phyloP scores from a whole-genome alignment of 2,113 vertebrate genomes.

The Opisthocomus hoazin region DNA sequence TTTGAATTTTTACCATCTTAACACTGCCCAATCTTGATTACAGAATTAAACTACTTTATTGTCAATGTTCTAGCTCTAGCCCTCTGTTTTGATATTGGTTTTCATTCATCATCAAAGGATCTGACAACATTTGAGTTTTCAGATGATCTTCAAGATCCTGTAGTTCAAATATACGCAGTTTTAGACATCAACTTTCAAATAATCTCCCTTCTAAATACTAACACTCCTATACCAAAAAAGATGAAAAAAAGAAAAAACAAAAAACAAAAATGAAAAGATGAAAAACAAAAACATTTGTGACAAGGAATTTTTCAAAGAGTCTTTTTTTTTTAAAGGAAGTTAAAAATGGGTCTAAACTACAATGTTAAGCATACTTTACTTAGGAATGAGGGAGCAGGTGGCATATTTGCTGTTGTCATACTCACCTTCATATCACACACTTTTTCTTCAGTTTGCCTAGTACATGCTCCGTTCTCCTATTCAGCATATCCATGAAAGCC shows the following conservation, averaged over 20 bases:
- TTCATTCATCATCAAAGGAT: not conserved
- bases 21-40: not conserved
- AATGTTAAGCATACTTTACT: not conserved
- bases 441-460: not conserved
- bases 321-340: rapidly evolving
- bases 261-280: too few relatives aligned
- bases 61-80: not conserved
- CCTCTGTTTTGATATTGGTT: not conserved
- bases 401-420: not conserved
- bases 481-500: not conserved
- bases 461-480: not conserved
- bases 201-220: not conserved
- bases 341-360: not conserved
- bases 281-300: not conserved
- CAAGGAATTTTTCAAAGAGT: not conserved
- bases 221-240: not conserved
- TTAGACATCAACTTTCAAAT: not conserved
- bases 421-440: not conserved
- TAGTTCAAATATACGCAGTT: not conserved
- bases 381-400: not conserved
- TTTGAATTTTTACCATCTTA: not conserved
- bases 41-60: not conserved
- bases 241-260: too few relatives aligned
- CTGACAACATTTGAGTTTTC: not conserved
- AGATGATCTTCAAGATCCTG: not conserved